Evolutionary conservation across 2,888 invertebrate genomes (phyloP), one percentile per base, ranked within the genome.

Genomic region (Eupithecia pulchellata): DNA sequence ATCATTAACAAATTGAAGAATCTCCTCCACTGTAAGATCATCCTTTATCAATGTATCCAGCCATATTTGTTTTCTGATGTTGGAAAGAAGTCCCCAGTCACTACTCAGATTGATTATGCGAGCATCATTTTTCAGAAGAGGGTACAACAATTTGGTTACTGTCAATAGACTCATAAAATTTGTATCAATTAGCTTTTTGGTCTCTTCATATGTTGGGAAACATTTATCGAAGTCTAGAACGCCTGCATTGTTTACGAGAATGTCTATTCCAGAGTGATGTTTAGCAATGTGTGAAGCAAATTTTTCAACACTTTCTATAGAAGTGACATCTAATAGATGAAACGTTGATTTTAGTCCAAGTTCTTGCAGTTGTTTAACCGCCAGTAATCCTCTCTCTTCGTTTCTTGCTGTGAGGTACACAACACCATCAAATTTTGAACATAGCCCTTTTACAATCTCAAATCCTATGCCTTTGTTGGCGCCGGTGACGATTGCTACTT

Each of bases 161-260:
- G 95, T 93, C 75, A 96, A 82, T 68, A 96, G 95, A 71, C 95
- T 95, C 86, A 95, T 96, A 86, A 96, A 97, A 87, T 98, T 98
- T 13, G 96, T 95, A 77, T 93, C 93, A 30, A 97, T 84, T 2
- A 97, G 97, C 80, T 95, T 95, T 84, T 96, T 95, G 6, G 97
- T 97, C 90, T 97, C 97, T 79, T 94, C 90, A 55, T 88, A 90
- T 76, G 97, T 95, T 39, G 97, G 95, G 75, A 96, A 96, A 3
- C 96, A 95, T 71, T 92, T 92, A 78, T 86, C 87, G 91, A 96
- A 96, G 85, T 95, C 97, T 34, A 96, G 95, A 79, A 97, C 96
- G 32, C 96, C 97, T 79, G 97, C 97, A 91, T 97, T 97, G 88
- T 97, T 97, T 75, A 97, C 95, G 64, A 97, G 92, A 74, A 97